A percentile compares a stretch with the other conserved stretches of the same genome.
phyloP scores from a whole-genome alignment of 2,113 vertebrate genomes.

The Poeciliopsis turrubarensis region DNA sequence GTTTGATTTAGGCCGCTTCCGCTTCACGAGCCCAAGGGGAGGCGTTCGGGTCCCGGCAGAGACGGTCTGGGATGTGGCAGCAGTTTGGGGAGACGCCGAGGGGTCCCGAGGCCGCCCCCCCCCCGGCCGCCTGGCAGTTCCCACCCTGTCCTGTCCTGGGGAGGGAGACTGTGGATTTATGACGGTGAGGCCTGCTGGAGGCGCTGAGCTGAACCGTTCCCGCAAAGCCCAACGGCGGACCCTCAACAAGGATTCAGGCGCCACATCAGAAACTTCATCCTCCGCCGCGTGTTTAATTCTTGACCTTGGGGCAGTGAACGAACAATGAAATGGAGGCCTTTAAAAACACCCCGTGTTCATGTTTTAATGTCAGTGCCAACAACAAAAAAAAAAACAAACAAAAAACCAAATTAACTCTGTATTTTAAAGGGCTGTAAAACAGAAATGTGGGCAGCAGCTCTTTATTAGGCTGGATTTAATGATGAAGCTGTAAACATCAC shows the following conservation, averaged over 20 bases:
- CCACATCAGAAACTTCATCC: conserved; percentile 59
- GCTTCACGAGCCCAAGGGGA: conserved; percentile 44
- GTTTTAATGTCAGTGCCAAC: conserved; percentile 52
- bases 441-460: conserved; percentile 25
- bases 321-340: conserved; percentile 64
- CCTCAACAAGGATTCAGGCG: conserved; percentile 41
- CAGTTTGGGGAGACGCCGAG: conserved; percentile 8
- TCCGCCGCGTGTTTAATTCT: conserved; percentile 66
- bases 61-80: not conserved
- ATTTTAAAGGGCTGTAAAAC: conserved; percentile 70
- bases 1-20: conserved; percentile 58
- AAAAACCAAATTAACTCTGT: conserved; percentile 59
- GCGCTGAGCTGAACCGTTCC: conserved; percentile 15
- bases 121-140: conserved; percentile 56
- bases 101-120: conserved; percentile 42
- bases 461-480: conserved; percentile 61
- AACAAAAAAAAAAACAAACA: not conserved
- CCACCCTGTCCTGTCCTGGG: conserved; percentile 20
- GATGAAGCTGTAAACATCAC: conserved; percentile 73
- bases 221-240: conserved; percentile 2
- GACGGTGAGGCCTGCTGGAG: conserved; percentile 15
- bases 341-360: conserved; percentile 56
- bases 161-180: conserved; percentile 47
- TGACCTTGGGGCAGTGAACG: conserved; percentile 32
- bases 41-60: conserved; percentile 10